Percentiles rank a stretch among this genome's conserved stretches.
Conservation (phyloP, 2,113 vertebrate species). For the Hemiscyllium ocellatum region DNA sequence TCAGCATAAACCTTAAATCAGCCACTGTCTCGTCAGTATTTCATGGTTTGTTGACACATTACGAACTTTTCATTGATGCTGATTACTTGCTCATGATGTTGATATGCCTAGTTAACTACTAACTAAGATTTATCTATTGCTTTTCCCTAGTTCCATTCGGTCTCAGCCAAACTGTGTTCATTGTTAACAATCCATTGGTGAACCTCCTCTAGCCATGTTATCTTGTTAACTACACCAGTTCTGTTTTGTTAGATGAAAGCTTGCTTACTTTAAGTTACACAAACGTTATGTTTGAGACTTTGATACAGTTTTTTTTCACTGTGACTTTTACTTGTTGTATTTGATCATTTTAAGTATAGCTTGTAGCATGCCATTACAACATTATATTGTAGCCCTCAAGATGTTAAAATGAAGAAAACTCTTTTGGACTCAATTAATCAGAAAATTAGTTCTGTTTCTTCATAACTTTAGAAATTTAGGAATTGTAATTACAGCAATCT, state of each 20-base stretch:
- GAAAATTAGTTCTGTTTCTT: background rate
- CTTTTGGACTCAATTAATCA: background rate
- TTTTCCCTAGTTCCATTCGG: too few species aligned
- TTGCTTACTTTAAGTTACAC: background rate
- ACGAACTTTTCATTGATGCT: too few species aligned
- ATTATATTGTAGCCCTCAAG: background rate
- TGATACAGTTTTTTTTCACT: background rate
- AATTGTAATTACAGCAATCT: background rate
- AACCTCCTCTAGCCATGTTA: background rate
- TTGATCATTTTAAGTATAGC: background rate
- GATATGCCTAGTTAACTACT: too few species aligned
- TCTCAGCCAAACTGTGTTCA: too few species aligned
- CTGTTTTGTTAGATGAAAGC: background rate
- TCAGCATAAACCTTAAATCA: too few species aligned
- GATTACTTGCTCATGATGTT: too few species aligned
- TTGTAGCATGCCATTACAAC: background rate
- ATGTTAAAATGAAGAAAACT: background rate
- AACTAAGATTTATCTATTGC: too few species aligned
- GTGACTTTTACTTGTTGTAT: background rate
- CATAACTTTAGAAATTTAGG: too few species aligned
- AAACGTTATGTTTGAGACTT: background rate
- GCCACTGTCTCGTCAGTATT: too few species aligned
- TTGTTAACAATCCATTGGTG: too few species aligned
- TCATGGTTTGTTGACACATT: too few species aligned
- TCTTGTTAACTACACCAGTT: background rate